These are phyloP conservation scores for Drosophila takahashii DNA, from an alignment of 1,140 invertebrate genomes.

Conservation along the genomic window DNA sequence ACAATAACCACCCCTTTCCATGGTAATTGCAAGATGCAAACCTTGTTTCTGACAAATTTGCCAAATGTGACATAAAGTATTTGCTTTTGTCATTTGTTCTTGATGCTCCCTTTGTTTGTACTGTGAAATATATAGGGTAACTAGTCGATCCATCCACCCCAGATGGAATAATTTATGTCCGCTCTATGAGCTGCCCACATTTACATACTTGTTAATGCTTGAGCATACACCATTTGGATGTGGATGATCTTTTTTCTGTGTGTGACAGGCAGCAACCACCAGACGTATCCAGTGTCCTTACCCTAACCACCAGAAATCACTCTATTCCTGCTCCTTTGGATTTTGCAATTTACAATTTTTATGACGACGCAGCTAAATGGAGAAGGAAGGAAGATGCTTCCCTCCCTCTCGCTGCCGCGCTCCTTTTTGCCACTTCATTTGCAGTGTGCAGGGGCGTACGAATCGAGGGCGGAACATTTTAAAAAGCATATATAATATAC, in stretches of 20 bases:
- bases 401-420: not conserved
- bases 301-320: not conserved
- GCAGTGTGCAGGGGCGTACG: conserved; percentile 9
- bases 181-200: conserved; percentile 14
- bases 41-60: conserved; percentile 4
- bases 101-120: conserved; percentile 10
- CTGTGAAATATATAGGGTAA: conserved; percentile 13
- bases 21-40: not conserved
- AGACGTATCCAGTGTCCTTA: not conserved
- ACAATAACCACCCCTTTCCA: not conserved
- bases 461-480: not conserved
- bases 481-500: too few species aligned
- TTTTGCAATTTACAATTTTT: conserved; percentile 35
- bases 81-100: conserved; percentile 4
- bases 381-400: conserved; percentile 12
- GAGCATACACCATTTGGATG: conserved; percentile 33
- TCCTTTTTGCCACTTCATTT: conserved; percentile 62
- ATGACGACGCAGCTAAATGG: conserved; percentile 4
- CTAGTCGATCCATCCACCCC: conserved; percentile 22
- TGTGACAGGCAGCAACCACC: conserved; percentile 9
- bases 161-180: conserved; percentile 23
- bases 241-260: conserved; percentile 39
- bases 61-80: conserved; percentile 31
- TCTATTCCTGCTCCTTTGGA: conserved; percentile 13
- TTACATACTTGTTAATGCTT: conserved; percentile 33